phyloP scores from a whole-genome alignment of 2,113 vertebrate genomes.

The Solenodon paradoxus region DNA sequence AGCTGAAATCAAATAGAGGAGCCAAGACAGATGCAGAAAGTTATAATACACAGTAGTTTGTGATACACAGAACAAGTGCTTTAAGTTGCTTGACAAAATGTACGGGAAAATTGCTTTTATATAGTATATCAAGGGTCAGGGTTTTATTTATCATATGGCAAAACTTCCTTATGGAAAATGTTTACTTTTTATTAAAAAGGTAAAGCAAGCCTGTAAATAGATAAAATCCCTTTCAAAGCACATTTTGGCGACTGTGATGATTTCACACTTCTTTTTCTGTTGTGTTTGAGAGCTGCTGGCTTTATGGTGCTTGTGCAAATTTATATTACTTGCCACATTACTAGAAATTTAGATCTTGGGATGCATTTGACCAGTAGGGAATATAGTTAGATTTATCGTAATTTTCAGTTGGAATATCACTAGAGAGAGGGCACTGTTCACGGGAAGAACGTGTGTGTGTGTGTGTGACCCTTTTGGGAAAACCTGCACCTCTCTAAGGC shows the following conservation, averaged over 20 bases:
- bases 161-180: background rate
- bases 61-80: background rate
- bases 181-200: background rate
- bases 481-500: too few relatives aligned
- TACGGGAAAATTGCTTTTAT: background rate
- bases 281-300: background rate
- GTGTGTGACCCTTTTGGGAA: too few relatives aligned
- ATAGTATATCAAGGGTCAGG: background rate
- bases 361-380: background rate
- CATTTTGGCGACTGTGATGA: background rate
- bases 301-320: constrained; percentile 42
- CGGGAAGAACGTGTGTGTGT: too few relatives aligned
- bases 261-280: background rate
- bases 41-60: background rate
- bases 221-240: constrained; percentile 21
- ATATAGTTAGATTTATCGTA: too few relatives aligned
- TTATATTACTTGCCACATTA: background rate
- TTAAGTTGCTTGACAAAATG: background rate
- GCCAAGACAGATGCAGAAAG: background rate
- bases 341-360: background rate
- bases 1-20: background rate
- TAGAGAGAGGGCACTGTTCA: too few relatives aligned
- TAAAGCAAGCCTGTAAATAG: background rate
- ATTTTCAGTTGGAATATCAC: too few relatives aligned
- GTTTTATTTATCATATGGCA: background rate